A percentile compares a stretch with the other conserved stretches of the same genome.
Conservation (phyloP, 2,113 vertebrate species). For the Vombatus ursinus region DNA sequence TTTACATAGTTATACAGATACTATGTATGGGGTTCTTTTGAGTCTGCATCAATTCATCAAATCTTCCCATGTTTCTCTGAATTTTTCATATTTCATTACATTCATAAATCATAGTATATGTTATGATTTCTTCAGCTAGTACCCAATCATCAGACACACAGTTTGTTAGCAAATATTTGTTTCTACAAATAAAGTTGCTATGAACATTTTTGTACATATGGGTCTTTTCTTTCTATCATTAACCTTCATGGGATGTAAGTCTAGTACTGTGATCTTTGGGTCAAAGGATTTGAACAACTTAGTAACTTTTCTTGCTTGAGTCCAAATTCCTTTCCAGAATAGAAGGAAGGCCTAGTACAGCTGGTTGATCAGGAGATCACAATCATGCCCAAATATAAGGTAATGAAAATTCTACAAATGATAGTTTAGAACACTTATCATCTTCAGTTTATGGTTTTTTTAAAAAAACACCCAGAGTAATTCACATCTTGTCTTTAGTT, state of each 20-base stretch:
- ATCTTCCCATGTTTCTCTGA: background rate
- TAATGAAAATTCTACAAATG: background rate
- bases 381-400: background rate
- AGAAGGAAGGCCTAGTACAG: background rate
- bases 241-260: background rate
- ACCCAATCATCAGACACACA: background rate
- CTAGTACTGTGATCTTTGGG: background rate
- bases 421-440: background rate
- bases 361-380: background rate
- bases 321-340: background rate
- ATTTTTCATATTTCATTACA: background rate
- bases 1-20: background rate
- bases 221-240: background rate
- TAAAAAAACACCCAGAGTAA: background rate
- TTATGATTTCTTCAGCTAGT: background rate
- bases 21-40: background rate
- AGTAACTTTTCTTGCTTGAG: background rate
- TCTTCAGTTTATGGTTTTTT: background rate
- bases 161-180: background rate
- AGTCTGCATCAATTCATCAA: background rate
- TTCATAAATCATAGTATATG: background rate
- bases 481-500: background rate
- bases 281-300: background rate
- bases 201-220: background rate
- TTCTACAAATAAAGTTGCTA: background rate